Conservation (phyloP, 2,888 invertebrate genomes). For the Nemotelus pantherinus region DNA sequence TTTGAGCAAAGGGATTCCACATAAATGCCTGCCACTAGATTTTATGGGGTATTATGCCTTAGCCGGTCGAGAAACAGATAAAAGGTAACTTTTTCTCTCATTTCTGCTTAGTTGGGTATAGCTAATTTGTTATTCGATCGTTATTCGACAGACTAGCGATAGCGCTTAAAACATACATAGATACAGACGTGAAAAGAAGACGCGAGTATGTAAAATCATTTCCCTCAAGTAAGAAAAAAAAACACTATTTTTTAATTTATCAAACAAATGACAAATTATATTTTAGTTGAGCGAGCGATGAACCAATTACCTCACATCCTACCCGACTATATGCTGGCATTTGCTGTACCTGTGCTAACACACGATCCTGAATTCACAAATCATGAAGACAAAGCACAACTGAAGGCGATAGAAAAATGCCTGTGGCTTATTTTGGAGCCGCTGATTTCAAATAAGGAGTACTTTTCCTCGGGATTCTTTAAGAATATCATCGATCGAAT, state of each 20-base stretch:
- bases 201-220: slow-evolving; percentile 91
- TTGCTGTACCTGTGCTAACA: slow-evolving; percentile 95
- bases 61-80: slow-evolving; percentile 88
- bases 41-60: slow-evolving; percentile 96
- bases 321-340: slow-evolving; percentile 97
- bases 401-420: slow-evolving; percentile 85
- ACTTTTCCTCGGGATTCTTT: slow-evolving; percentile 95
- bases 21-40: slow-evolving; percentile 91
- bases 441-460: slow-evolving; percentile 90
- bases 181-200: slow-evolving; percentile 87
- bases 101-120: background rate
- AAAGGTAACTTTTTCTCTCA: slow-evolving; percentile 67
- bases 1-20: slow-evolving; percentile 80
- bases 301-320: slow-evolving; percentile 86
- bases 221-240: slow-evolving; percentile 66
- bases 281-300: slow-evolving; percentile 73
- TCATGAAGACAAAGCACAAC: slow-evolving; percentile 78
- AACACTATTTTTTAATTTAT: background rate
- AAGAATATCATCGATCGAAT: slow-evolving; percentile 92
- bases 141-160: slow-evolving; percentile 58
- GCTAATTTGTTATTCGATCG: too few species aligned
- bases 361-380: slow-evolving; percentile 87
- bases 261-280: background rate
- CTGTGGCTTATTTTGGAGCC: slow-evolving; percentile 96
- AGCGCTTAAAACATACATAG: slow-evolving; percentile 81